These are phyloP conservation scores for Macaca nemestrina DNA, from an alignment of 2,113 vertebrate species.

Conservation along the genomic window DNA sequence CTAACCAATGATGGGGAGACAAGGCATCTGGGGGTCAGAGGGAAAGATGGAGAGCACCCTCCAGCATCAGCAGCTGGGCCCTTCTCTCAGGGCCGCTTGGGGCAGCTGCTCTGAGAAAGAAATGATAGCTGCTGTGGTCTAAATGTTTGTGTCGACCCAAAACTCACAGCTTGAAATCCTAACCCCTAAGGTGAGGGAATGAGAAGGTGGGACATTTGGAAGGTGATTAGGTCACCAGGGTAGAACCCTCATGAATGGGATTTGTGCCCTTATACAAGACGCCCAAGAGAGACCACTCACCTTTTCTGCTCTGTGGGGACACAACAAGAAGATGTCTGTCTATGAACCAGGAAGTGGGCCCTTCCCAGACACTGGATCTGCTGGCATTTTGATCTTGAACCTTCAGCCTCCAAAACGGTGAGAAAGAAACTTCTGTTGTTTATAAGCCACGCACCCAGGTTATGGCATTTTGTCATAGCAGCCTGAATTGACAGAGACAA, in stretches of 20 bases:
- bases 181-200: neutral
- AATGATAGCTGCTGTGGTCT: neutral
- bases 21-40: too few species aligned
- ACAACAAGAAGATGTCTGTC: neutral
- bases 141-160: neutral
- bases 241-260: neutral
- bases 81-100: neutral
- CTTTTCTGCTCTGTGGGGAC: neutral
- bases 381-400: neutral
- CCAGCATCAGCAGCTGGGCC: neutral
- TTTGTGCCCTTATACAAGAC: neutral
- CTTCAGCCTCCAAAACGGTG: neutral
- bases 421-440: neutral
- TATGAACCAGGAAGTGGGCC: neutral
- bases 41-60: neutral
- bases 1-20: rapidly evolving
- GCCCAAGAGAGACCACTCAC: neutral
- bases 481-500: neutral
- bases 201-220: neutral
- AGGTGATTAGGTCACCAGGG: neutral
- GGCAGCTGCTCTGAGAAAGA: neutral
- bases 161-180: neutral
- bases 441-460: neutral
- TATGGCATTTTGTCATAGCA: neutral
- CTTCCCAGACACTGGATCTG: neutral